Evolutionary conservation across 1,140 invertebrate species (phyloP), one percentile per base, ranked within the genome.

Genomic region (Trialeurodes vaporariorum): DNA sequence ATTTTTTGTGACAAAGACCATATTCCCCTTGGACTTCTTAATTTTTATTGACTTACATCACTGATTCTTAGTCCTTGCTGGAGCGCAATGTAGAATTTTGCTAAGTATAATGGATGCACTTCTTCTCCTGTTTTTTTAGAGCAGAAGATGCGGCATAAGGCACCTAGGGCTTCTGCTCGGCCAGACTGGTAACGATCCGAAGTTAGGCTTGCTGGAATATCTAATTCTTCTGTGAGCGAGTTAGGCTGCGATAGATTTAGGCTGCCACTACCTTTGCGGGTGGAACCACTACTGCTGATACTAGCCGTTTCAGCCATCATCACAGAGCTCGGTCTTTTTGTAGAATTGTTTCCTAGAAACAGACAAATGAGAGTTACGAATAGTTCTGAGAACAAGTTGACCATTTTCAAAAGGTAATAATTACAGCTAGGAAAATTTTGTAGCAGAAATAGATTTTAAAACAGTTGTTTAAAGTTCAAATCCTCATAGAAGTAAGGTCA

Each of bases 81-180:
- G 70, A 99, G 79, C 12, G 93, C 91, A 73, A 94, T 85, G 79
- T 98, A 98, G 79, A 98, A 98, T 69, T 96, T 83, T 0, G 96
- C 92, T 71, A 98, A 82, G 80, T 99, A 99, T 1, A 94, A 88
- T 1, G 94, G 91, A 22, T 96, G 80, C 69, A 99, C 94, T 75
- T 94, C 89, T 81, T 99, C 97, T 34, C 91, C 91, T 21, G 94
- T 95, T 79, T 95, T 95, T 77, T 98, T 97, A 0, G 95, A 88
- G 78, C 94, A 98, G 75, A 99, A 92, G 73, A 99, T 94, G 73
- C 95, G 83, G 79, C 94, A 98, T 2, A 99, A 79, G 5, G 95
- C 89, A 0, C 94, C 96, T 70, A 98, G 84, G 1, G 97, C 96
- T 80, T 98, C 95, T 0, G 97, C 96, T 72, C 92, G 83, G 1